phyloP scores from a whole-genome alignment of 2,113 vertebrate species.

The Colinus virginianus region DNA sequence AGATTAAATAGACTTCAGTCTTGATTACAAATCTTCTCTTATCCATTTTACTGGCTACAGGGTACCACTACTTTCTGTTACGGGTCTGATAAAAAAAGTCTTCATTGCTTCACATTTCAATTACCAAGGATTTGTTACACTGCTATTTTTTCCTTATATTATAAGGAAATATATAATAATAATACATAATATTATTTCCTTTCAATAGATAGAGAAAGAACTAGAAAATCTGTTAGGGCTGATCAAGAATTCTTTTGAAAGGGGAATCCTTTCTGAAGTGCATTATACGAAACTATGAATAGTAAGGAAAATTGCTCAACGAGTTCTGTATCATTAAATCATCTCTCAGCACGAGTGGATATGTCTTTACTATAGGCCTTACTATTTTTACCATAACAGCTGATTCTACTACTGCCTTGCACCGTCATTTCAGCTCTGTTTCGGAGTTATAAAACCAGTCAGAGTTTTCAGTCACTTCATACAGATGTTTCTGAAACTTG shows the following conservation, averaged over 20 bases:
- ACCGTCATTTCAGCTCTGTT: not conserved
- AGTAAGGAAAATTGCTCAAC: not conserved
- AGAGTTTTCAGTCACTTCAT: not conserved
- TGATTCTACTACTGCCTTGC: not conserved
- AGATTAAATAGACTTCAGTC: slow-evolving; percentile 70
- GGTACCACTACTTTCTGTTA: not conserved
- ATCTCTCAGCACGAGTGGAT: not conserved
- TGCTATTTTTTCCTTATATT: not conserved
- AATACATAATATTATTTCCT: not conserved
- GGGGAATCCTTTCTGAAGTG: not conserved
- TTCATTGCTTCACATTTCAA: not conserved
- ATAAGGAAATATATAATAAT: too few species aligned
- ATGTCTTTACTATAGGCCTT: not conserved
- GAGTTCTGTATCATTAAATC: not conserved
- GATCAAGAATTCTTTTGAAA: not conserved
- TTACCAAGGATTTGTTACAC: not conserved
- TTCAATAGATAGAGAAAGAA: not conserved
- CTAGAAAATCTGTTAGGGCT: not conserved
- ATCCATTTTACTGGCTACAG: slow-evolving; percentile 20
- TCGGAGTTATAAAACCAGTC: not conserved
- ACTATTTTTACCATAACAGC: not conserved
- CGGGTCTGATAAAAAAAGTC: not conserved
- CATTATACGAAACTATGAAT: not conserved
- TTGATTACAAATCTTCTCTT: slow-evolving; percentile 68
- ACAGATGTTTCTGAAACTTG: not conserved